Evolutionary conservation across 2,888 invertebrate genomes (phyloP).

Genomic region (Mythimna lalbum): DNA sequence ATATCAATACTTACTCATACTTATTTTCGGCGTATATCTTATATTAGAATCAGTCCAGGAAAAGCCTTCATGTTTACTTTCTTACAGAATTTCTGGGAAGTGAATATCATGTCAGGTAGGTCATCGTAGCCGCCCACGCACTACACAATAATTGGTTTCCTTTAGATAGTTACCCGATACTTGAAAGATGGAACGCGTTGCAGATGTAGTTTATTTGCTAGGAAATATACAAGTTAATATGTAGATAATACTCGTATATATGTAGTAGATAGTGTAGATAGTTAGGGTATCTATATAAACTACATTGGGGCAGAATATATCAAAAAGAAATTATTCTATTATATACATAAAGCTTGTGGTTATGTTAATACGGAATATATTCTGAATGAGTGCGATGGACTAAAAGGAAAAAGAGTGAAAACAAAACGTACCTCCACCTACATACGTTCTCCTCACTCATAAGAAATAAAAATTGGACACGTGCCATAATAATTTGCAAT

Average conservation of each 20-base stretch:
- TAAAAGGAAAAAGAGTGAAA: constrained; percentile 19
- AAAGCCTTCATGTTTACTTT: not conserved
- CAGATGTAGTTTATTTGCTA: not conserved
- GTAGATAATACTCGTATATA: no score
- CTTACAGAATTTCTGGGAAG: not conserved
- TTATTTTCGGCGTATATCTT: not conserved
- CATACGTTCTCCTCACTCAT: constrained; percentile 12
- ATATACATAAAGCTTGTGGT: not conserved
- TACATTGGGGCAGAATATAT: not conserved
- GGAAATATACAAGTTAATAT: not conserved
- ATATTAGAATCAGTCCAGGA: not conserved
- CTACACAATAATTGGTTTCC: not conserved
- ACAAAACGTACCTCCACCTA: constrained; percentile 20
- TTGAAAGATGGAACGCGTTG: not conserved
- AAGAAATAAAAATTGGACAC: constrained; percentile 39
- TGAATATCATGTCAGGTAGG: not conserved
- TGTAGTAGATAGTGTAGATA: no score
- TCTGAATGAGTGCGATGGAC: not conserved
- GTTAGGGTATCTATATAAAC: not conserved
- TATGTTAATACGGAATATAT: not conserved
- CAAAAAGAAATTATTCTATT: not conserved
- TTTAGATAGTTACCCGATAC: not conserved
- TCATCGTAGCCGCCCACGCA: not conserved
- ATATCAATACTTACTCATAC: not conserved
- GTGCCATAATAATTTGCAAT: constrained; percentile 46